Base-by-base conservation (phyloP, 2,797 vertebrate species). In the Melanotaenia trifasciata region DNA sequence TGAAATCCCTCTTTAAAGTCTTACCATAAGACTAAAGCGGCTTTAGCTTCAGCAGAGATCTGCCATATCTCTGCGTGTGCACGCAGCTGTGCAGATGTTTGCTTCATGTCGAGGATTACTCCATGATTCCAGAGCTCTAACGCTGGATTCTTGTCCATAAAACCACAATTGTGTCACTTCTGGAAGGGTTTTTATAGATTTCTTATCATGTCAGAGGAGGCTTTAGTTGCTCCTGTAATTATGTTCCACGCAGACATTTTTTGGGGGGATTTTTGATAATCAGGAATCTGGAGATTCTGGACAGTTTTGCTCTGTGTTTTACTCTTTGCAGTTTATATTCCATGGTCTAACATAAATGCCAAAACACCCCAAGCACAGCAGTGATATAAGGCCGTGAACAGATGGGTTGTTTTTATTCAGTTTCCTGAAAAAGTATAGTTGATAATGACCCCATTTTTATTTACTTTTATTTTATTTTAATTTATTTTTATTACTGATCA, bases 1-100 rank as follows among this genome's bases (percentile, higher is more conserved):
- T 73, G 58, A 63, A 66, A 68, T 69, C 47, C 9, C 38, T 38
- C 28, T 26, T 54, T 67, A 57, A 68, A 65, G 36, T 85, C 66
- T 68, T 63, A 65, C 47, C 64, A 53, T 67, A 70, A 68, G 38
- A 64, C 24, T 67, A 75, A 80, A 85, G 74, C 74, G 43, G 78
- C 75, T 81, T 83, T 80, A 50, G 78, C 72, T 68, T 78, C 35
- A 20, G 58, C 28, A 24, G 28, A 36, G 56, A 28, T 71, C 6
- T 5, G 33, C 38, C 71, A 61, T 56, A 59, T 58, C 38, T 63
- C 53, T 32, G 18, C 64, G 13, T 13, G 43, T 47, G 16, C 43
- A 47, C 4, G 4, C 24, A 2, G 40, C 50, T 22, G 12, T 65
- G 57, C 64, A 60, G 59, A 71, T 71, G 75, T 70, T 69, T 6